Evolutionary conservation across 2,888 invertebrate species (phyloP).

Genomic region (Iphiclides podalirius): DNA sequence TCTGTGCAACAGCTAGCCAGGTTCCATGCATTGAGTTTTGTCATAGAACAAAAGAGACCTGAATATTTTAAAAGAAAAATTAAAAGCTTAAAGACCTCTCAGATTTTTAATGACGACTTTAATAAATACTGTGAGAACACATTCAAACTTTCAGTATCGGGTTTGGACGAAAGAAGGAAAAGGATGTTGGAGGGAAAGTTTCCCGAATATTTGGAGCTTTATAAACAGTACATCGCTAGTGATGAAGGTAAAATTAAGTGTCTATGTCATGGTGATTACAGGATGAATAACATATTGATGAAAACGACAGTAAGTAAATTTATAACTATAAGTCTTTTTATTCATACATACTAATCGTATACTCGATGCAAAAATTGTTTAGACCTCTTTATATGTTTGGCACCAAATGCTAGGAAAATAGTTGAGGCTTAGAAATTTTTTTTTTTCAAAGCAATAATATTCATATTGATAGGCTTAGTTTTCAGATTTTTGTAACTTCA

Average conservation of each 20-base stretch:
- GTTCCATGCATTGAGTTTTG: constrained; percentile 51
- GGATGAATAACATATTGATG: constrained; percentile 49
- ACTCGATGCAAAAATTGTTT: too few species aligned
- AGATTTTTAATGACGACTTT: neutral
- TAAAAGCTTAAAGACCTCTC: constrained; percentile 23
- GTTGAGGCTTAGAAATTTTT: too few species aligned
- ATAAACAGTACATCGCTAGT: constrained; percentile 31
- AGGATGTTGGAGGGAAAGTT: constrained; percentile 31
- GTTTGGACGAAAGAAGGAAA: constrained; percentile 20
- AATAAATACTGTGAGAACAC: neutral
- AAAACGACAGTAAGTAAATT: constrained; percentile 46
- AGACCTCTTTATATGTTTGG: too few species aligned
- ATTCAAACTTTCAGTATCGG: neutral
- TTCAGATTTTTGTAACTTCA: too few species aligned
- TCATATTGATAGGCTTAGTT: too few species aligned
- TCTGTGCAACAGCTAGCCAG: constrained; percentile 49
- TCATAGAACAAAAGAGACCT: constrained; percentile 38
- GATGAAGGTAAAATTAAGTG: constrained; percentile 27
- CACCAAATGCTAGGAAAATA: too few species aligned
- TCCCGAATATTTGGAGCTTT: constrained; percentile 30
- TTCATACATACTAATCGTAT: too few species aligned
- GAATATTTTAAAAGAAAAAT: constrained; percentile 42
- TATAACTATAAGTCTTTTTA: neutral
- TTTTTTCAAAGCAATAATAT: too few species aligned
- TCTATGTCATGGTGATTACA: constrained; percentile 49